phyloP scores from a whole-genome alignment of 2,797 vertebrate genomes.

The Threskiornis aethiopicus region DNA sequence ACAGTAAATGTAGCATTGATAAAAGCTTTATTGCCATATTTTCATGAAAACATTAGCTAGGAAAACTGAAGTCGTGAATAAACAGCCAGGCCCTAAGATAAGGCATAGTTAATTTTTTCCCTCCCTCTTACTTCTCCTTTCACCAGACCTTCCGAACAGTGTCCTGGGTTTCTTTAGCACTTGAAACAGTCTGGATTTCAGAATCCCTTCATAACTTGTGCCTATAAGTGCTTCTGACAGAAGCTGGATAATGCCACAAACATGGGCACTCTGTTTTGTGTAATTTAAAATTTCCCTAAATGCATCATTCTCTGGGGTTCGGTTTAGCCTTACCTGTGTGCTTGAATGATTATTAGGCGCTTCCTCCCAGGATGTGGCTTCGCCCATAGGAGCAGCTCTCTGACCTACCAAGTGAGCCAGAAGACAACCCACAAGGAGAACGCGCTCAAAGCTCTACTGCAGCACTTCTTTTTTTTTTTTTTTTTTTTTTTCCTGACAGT shows the following conservation, averaged over 20 bases:
- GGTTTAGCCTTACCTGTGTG: background rate
- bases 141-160: background rate
- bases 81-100: background rate
- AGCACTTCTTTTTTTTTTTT: background rate
- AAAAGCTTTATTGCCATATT: background rate
- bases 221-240: background rate
- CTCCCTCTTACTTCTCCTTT: background rate
- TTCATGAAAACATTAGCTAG: background rate
- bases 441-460: background rate
- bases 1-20: background rate
- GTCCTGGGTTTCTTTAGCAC: background rate
- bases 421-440: background rate
- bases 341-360: background rate
- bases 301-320: background rate
- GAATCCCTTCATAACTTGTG: rapidly evolving
- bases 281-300: background rate
- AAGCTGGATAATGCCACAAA: background rate
- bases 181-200: background rate
- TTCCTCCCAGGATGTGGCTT: background rate
- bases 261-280: background rate
- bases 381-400: background rate
- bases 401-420: background rate
- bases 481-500: background rate
- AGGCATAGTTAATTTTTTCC: background rate
- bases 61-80: background rate